Base-by-base conservation (phyloP, 2,888 invertebrate species). In the Catonia carolina region DNA sequence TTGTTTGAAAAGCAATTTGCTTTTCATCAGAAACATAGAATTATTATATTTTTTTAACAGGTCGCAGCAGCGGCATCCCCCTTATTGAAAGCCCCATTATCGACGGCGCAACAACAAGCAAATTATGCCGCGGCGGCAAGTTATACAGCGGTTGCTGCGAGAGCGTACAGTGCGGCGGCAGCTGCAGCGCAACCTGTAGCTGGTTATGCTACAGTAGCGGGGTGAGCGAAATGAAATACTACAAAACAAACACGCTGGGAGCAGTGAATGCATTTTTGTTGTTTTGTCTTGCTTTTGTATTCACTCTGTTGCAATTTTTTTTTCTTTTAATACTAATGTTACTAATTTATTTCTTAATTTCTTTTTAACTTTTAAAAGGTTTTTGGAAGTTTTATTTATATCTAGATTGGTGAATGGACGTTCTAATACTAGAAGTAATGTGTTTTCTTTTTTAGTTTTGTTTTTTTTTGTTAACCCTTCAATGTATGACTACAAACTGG, bases 111-210 rank as follows among this genome's bases (percentile, higher is more conserved):
- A 73, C 89, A 89, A 78, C 89, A 90, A 79, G 86, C 86, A 64
- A 86, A 86, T 68, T 89, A 90, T 71, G 89, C 90, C 71, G 89
- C 89, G 62, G 90, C 90, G 67, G 89, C 89, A 56, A 86, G 87
- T 63, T 89, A 89, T 75, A 88, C 89, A 70, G 88, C 89, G 61
- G 89, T 89, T 33, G 89, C 89, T 64, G 88, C 88, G 64, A 79
- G 89, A 66, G 89, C 89, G 64, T 87, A 86, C 67, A 84, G 85
- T 66, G 87, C 86, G 60, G 84, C 81, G 65, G 86, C 88, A 60
- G 84, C 81, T 62, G 81, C 82, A 63, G 80, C 80, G 68, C 81
- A 82, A 75, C 84, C 76, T 63, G 85, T 86, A 64, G 83, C 85
- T 66, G 86, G 85, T 69, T 84, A 83, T 70, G 83, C 83, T 67